Percentiles rank a stretch among this genome's conserved stretches.
phyloP scores from a whole-genome alignment of 1,140 invertebrate species.

The Trypoxylus dichotomus region DNA sequence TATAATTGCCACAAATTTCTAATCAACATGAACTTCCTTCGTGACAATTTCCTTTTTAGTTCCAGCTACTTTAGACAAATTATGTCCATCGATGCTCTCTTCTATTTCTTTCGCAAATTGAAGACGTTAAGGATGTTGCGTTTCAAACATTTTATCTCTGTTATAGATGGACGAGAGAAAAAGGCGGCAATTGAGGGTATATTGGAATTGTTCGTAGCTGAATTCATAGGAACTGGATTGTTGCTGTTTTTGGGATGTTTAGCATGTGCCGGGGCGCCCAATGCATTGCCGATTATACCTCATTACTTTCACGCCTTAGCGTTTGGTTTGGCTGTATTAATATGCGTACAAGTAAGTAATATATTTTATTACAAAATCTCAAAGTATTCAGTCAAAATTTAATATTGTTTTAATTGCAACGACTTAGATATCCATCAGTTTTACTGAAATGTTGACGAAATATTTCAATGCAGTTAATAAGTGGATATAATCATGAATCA shows the following conservation, averaged over 20 bases:
- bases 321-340: conserved; percentile 71
- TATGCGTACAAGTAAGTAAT: conserved; percentile 60
- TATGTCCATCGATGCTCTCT: not conserved
- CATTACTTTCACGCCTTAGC: conserved; percentile 64
- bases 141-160: not conserved
- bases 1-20: conserved; percentile 1
- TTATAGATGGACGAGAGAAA: conserved; percentile 19
- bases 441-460: not conserved
- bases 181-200: not conserved
- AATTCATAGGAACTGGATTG: conserved; percentile 75
- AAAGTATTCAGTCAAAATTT: too few species aligned
- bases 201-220: conserved; percentile 54
- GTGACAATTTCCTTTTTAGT: conserved; percentile 14
- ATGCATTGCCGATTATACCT: conserved; percentile 46
- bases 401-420: not conserved
- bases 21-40: not conserved
- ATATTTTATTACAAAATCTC: too few species aligned
- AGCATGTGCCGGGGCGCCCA: conserved; percentile 55
- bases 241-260: conserved; percentile 77
- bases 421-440: not conserved
- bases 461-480: too few species aligned
- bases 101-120: not conserved
- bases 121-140: not conserved
- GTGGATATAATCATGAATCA: too few species aligned
- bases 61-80: not conserved